Evolutionary conservation across 64 coral and sea anemone species (phyloP).

Genomic region (Orbicella faveolata): DNA sequence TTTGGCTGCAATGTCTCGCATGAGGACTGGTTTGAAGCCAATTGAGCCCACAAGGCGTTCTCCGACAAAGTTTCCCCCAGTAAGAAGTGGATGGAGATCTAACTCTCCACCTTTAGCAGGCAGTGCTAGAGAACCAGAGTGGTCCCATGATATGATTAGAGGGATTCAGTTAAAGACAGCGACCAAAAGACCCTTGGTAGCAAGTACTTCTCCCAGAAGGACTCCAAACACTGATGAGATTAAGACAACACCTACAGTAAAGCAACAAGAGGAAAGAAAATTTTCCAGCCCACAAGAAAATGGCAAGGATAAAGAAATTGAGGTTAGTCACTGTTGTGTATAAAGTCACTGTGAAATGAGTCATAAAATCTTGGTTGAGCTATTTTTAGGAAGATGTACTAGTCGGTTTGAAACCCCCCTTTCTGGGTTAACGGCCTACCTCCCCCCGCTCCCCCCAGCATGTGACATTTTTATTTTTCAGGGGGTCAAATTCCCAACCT

Average conservation of each 20-base stretch:
- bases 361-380: too few species aligned
- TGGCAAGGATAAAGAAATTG: conserved; percentile 52
- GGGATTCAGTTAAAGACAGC: conserved; percentile 43
- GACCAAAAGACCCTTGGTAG: conserved; percentile 13
- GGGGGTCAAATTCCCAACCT: too few species aligned
- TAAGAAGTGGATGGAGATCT: not conserved
- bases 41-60: conserved; percentile 13
- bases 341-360: too few species aligned
- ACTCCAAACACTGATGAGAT: conserved; percentile 3
- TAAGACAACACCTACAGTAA: not conserved
- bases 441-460: too few species aligned
- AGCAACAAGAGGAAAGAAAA: conserved; percentile 1
- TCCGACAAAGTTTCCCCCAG: conserved; percentile 54
- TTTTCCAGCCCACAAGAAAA: not conserved
- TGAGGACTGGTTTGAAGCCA: conserved; percentile 52
- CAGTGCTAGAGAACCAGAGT: conserved; percentile 22
- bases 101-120: not conserved
- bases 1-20: conserved; percentile 22
- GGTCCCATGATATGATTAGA: conserved; percentile 20
- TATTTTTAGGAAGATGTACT: too few species aligned
- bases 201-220: not conserved
- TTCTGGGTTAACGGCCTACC: too few species aligned
- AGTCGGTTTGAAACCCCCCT: too few species aligned
- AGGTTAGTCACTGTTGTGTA: not conserved
- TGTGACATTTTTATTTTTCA: too few species aligned